Evolutionary conservation across 2,113 vertebrate genomes (phyloP).

Genomic region (Arenaria interpres): DNA sequence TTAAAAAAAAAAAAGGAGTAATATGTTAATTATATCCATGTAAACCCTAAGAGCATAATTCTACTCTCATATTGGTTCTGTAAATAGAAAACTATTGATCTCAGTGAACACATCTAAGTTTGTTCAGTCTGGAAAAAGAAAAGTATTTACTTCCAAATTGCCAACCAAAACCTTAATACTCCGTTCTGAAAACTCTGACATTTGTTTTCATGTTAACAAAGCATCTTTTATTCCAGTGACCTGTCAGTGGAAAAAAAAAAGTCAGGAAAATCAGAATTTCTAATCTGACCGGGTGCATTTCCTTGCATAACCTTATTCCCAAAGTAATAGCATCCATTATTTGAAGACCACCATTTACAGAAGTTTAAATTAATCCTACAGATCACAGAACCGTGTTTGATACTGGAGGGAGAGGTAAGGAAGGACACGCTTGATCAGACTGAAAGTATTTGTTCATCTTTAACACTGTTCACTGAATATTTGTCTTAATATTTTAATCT

Average conservation of each 20-base stretch:
- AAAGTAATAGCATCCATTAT: not conserved
- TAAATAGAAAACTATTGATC: not conserved
- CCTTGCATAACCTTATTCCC: not conserved
- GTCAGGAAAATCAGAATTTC: not conserved
- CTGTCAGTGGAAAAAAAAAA: not conserved
- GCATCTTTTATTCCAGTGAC: not conserved
- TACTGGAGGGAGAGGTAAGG: not conserved
- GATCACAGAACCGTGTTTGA: not conserved
- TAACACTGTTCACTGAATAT: not conserved
- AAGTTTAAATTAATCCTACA: not conserved
- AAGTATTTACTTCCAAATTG: not conserved
- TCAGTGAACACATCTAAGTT: not conserved
- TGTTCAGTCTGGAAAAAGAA: not conserved
- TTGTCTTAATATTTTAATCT: not conserved
- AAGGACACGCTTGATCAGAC: not conserved
- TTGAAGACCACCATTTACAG: not conserved
- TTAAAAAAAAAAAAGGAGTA: too few relatives aligned
- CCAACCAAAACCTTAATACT: not conserved
- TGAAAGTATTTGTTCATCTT: not conserved
- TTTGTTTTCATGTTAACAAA: not conserved
- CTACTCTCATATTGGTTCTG: not conserved
- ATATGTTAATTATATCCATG: not conserved
- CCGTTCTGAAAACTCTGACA: not conserved
- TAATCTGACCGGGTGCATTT: not conserved
- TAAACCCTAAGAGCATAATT: not conserved